Percentiles rank a stretch among this genome's conserved stretches.
Conservation (phyloP, 2,888 invertebrate genomes). For the Patella caerulea region DNA sequence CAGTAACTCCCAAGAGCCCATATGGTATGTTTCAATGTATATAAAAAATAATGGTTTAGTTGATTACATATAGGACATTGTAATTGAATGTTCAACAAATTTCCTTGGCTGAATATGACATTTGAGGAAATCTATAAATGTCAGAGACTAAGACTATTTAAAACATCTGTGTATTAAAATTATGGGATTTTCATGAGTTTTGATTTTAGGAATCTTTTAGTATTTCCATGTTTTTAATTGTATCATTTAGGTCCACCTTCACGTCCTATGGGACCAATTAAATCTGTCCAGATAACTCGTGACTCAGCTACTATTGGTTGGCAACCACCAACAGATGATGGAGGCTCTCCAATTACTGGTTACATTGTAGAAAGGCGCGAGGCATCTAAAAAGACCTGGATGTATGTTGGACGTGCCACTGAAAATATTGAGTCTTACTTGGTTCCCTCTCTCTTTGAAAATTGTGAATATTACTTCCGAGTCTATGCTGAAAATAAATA, state of each 20-base stretch:
- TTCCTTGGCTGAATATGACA: too few relatives aligned
- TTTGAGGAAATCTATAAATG: too few relatives aligned
- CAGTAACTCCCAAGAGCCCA: constrained; percentile 83
- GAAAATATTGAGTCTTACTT: constrained; percentile 50
- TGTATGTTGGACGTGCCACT: constrained; percentile 61
- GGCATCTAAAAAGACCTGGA: constrained; percentile 63
- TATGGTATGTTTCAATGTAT: constrained; percentile 77
- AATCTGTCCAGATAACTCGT: constrained; percentile 63
- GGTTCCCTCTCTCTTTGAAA: constrained; percentile 78
- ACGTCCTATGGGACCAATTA: constrained; percentile 66
- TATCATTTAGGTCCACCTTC: constrained; percentile 59
- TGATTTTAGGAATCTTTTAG: background rate
- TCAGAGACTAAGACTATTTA: too few relatives aligned
- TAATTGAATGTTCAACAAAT: too few relatives aligned
- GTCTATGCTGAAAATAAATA: constrained; percentile 88
- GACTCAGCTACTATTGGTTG: constrained; percentile 70
- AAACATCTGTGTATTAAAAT: too few relatives aligned
- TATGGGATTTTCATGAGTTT: too few relatives aligned
- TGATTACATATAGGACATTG: too few relatives aligned
- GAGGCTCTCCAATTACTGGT: constrained; percentile 68
- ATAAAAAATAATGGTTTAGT: too few relatives aligned
- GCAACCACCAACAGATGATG: constrained; percentile 70
- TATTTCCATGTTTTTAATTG: constrained; percentile 14
- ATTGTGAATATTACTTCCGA: constrained; percentile 87
- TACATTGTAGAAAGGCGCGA: constrained; percentile 67